These are phyloP conservation scores for Epizoanthus fatuus DNA, from an alignment of 92 coral and sea anemone species.

Conservation along the genomic window DNA sequence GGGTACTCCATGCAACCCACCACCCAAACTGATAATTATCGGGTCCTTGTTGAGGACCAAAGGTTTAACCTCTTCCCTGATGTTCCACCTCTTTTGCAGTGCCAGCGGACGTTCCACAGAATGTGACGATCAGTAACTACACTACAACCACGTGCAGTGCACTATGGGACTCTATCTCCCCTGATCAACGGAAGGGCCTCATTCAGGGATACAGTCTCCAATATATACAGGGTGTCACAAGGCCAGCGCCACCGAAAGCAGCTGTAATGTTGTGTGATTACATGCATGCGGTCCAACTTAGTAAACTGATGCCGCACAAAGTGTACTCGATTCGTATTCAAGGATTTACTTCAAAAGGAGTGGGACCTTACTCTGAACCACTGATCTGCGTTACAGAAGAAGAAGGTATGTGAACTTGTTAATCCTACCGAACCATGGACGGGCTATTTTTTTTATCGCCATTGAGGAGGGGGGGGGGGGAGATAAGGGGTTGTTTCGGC, in stretches of 20 bases:
- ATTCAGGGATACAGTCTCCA: neutral
- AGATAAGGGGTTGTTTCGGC: too few species aligned
- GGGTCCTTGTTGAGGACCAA: too few species aligned
- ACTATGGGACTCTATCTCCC: neutral
- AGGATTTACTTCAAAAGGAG: constrained; percentile 14
- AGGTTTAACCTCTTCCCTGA: neutral
- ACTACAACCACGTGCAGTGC: neutral
- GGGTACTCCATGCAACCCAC: too few species aligned
- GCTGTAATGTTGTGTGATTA: neutral
- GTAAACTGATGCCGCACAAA: neutral
- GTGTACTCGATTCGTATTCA: constrained; percentile 2
- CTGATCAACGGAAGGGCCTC: neutral
- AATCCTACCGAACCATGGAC: neutral
- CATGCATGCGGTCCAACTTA: neutral
- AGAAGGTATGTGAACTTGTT: neutral
- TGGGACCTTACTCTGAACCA: neutral
- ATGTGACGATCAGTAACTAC: neutral
- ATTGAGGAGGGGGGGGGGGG: too few species aligned
- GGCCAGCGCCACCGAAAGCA: neutral
- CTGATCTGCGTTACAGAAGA: neutral
- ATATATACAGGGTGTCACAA: neutral
- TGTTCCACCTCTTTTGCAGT: neutral
- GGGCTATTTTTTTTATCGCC: too few species aligned
- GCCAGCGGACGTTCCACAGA: neutral
- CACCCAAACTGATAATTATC: too few species aligned